phyloP scores from a whole-genome alignment of 2,888 invertebrate genomes.

The Melangyna quadrimaculata region DNA sequence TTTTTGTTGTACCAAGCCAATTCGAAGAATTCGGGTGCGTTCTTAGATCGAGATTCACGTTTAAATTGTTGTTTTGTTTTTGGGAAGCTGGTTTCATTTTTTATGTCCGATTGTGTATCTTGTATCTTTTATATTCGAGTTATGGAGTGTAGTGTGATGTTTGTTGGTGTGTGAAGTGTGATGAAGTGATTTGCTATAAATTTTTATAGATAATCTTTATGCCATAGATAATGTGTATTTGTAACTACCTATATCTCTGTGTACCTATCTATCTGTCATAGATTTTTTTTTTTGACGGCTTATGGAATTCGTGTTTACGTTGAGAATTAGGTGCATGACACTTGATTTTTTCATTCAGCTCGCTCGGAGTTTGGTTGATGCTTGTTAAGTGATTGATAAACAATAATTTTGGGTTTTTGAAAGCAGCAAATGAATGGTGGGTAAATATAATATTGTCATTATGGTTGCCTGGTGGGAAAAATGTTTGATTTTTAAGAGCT shows the following conservation, averaged over 20 bases:
- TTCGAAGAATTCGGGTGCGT: conserved; percentile 44
- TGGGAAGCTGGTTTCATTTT: not conserved
- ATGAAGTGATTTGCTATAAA: conserved; percentile 54
- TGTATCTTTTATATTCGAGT: not conserved
- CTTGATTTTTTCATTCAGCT: conserved; percentile 17
- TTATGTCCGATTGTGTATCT: not conserved
- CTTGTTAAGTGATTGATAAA: conserved; percentile 58
- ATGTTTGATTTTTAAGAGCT: not conserved
- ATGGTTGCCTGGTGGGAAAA: not conserved
- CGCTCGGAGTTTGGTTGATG: not conserved
- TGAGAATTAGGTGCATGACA: conserved; percentile 54
- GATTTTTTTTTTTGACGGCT: conserved; percentile 8
- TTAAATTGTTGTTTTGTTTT: not conserved
- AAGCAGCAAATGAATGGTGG: conserved; percentile 42
- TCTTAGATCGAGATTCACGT: not conserved
- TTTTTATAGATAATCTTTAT: conserved; percentile 28
- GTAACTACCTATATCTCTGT: not conserved
- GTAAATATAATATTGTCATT: not conserved
- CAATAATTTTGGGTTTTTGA: conserved; percentile 8
- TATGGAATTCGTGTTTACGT: conserved; percentile 27
- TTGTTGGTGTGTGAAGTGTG: conserved; percentile 47
- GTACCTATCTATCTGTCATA: not conserved
- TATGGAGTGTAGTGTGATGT: not conserved
- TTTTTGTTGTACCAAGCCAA: not conserved
- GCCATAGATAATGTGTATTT: not conserved